Conservation (phyloP, 2,113 vertebrate genomes). For the Brachypteracias leptosomus region DNA sequence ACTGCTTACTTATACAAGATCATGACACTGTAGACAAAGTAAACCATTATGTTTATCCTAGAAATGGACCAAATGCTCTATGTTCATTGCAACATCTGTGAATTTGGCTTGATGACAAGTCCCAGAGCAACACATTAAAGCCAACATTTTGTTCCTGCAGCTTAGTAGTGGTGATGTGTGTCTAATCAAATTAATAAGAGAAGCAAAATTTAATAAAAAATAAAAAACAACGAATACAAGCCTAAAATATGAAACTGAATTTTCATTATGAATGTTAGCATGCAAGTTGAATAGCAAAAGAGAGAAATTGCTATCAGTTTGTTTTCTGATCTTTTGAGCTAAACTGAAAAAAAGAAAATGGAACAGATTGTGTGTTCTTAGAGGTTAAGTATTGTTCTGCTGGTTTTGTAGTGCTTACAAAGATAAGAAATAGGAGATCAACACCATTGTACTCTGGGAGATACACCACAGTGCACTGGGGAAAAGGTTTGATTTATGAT, state of each 20-base stretch:
- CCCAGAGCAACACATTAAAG: conserved; percentile 11
- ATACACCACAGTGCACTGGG: background rate
- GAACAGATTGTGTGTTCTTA: background rate
- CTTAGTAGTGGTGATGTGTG: background rate
- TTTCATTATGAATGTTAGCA: background rate
- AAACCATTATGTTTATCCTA: conserved; percentile 31
- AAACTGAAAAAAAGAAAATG: background rate
- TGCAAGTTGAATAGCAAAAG: background rate
- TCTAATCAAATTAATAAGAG: conserved; percentile 10
- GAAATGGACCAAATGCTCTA: background rate
- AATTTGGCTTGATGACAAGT: conserved; percentile 13
- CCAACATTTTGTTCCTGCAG: background rate
- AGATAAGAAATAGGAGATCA: background rate
- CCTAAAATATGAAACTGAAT: background rate
- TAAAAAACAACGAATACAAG: background rate
- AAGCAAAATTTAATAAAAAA: background rate
- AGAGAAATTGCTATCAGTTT: background rate
- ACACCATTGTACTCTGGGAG: background rate
- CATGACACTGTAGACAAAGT: conserved; percentile 4
- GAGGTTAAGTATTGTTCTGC: background rate
- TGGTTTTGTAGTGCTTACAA: background rate
- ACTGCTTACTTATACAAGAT: background rate
- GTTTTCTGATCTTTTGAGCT: background rate
- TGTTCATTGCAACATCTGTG: conserved; percentile 51
- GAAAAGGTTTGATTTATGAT: background rate